A percentile compares a stretch with the other conserved stretches of the same genome.
Conservation (phyloP, 1,140 invertebrate genomes). For the Nephotettix cincticeps region DNA sequence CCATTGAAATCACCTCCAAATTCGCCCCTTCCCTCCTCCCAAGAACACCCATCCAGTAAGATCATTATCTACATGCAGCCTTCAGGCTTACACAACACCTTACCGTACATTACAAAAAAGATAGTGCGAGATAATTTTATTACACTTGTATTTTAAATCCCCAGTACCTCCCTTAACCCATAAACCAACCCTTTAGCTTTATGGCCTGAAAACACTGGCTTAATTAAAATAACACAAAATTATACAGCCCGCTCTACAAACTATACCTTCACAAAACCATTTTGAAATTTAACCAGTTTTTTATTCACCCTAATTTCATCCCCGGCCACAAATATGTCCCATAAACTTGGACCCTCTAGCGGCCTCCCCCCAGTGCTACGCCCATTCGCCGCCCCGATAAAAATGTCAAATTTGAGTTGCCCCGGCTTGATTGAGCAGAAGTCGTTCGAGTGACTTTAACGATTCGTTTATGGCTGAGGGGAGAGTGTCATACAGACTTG, state of each 20-base stretch:
- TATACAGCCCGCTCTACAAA: neutral
- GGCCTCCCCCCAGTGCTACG: neutral
- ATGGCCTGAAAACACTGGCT: neutral
- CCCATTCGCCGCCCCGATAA: neutral
- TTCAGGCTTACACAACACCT: too few relatives aligned
- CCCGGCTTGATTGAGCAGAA: conserved; percentile 3
- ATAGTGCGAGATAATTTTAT: too few relatives aligned
- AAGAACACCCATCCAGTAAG: too few relatives aligned
- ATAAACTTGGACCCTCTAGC: neutral
- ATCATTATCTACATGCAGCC: too few relatives aligned
- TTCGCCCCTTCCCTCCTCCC: too few relatives aligned
- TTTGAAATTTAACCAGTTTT: conserved; percentile 14
- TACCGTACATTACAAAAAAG: too few relatives aligned
- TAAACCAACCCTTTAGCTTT: too few relatives aligned
- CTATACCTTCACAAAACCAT: neutral
- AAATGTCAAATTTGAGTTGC: conserved; percentile 17
- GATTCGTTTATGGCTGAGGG: neutral
- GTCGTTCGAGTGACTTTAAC: neutral
- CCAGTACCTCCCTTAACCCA: neutral
- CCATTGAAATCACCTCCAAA: too few relatives aligned
- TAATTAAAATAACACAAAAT: conserved; percentile 9
- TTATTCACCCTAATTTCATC: conserved; percentile 10
- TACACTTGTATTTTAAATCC: neutral
- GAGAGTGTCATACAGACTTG: too few relatives aligned
- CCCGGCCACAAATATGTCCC: conserved; percentile 9